These are phyloP conservation scores for Symphodus melops DNA, from an alignment of 2,113 vertebrate genomes.

Conservation along the genomic window DNA sequence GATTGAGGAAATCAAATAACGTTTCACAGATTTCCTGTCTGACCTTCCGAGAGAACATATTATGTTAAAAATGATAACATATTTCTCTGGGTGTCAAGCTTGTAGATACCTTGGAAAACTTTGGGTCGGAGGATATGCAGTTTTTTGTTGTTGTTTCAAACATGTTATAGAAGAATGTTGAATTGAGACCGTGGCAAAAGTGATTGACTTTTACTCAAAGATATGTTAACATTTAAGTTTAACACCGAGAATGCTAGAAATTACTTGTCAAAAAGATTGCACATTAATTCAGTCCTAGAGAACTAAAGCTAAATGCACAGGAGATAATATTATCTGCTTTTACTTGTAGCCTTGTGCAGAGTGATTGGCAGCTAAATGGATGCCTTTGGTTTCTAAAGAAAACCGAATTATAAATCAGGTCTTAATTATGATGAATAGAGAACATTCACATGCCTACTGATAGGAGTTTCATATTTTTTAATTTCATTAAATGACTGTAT, in stretches of 20 bases:
- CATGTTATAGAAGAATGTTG: no score
- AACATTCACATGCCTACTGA: constrained; percentile 27
- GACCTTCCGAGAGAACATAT: no score
- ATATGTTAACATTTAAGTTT: no score
- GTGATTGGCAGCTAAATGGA: constrained; percentile 45
- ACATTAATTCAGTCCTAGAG: constrained; percentile 19
- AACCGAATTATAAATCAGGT: constrained; percentile 33
- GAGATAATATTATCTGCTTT: constrained; percentile 35
- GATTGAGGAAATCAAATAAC: no score
- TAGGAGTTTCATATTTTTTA: constrained; percentile 10
- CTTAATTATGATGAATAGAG: constrained; percentile 52
- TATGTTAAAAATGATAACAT: no score
- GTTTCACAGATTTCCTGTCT: no score
- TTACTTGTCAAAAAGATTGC: constrained; percentile 15
- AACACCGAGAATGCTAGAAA: not conserved
- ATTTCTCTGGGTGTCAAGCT: no score
- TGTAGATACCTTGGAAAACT: no score
- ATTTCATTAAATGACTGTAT: constrained; percentile 25
- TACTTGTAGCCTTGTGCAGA: constrained; percentile 4
- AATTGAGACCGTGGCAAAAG: no score
- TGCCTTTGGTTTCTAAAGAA: constrained; percentile 30
- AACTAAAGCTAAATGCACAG: constrained; percentile 22
- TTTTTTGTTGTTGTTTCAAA: no score
- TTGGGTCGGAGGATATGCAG: no score
- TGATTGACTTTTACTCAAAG: no score